Percentiles rank a stretch among this genome's conserved stretches.
Conservation (phyloP, 2,797 vertebrate species). For the Cottoperca gobio region DNA sequence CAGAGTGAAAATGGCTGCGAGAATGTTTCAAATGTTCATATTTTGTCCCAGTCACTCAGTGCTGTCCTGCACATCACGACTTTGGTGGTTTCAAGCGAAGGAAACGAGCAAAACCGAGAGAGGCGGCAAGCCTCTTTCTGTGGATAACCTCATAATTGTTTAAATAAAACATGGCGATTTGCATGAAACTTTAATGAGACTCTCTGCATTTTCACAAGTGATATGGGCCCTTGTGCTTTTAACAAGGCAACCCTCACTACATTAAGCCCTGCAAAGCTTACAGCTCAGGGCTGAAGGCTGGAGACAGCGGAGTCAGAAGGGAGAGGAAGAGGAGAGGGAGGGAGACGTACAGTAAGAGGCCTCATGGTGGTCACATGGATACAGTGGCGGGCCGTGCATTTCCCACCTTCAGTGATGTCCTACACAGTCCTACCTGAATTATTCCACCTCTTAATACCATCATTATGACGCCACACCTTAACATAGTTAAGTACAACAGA, state of each 20-base stretch:
- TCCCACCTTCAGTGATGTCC: too few species aligned
- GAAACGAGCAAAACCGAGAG: constrained; percentile 40
- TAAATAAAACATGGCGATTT: constrained; percentile 85
- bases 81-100: constrained; percentile 51
- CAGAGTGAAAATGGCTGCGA: constrained; percentile 36
- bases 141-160: constrained; percentile 82
- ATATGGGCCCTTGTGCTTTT: constrained; percentile 77
- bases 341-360: constrained; percentile 36
- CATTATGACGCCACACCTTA: too few species aligned
- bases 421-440: too few species aligned
- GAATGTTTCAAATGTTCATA: constrained; percentile 48
- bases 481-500: too few species aligned
- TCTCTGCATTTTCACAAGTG: constrained; percentile 79
- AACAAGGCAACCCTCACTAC: constrained; percentile 74
- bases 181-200: constrained; percentile 84
- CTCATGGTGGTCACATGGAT: constrained; percentile 40
- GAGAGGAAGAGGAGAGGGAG: background rate
- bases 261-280: constrained; percentile 64
- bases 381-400: too few species aligned
- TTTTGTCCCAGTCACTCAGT: constrained; percentile 60
- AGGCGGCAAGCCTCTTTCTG: constrained; percentile 63
- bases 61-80: constrained; percentile 26
- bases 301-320: constrained; percentile 33
- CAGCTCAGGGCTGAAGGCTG: constrained; percentile 27
- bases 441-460: too few species aligned